A percentile compares a stretch with the other conserved stretches of the same genome.
Evolutionary conservation across 2,888 invertebrate genomes (phyloP).

Genomic region (Heteromyza rotundicornis): DNA sequence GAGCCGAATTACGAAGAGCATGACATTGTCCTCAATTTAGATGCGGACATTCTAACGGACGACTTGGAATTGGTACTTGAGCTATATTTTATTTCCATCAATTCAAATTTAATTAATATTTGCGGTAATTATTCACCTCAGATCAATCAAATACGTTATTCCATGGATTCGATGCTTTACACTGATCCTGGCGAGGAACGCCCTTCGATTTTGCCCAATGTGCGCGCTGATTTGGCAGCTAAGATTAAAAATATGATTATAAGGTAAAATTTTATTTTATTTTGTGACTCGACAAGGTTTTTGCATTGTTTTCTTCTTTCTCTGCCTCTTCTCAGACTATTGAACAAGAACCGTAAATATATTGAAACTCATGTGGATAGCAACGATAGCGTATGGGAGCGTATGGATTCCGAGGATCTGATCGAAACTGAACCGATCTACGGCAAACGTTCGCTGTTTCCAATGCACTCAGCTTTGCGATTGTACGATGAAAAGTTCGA

Average conservation of each 20-base stretch:
- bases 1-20: conserved; percentile 78
- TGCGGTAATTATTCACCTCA: conserved; percentile 57
- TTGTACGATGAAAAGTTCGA: conserved; percentile 58
- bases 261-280: conserved; percentile 53
- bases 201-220: conserved; percentile 49
- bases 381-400: conserved; percentile 57
- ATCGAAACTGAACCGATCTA: conserved; percentile 51
- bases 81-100: neutral
- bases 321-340: conserved; percentile 48
- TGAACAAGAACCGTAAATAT: conserved; percentile 61
- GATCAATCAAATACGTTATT: conserved; percentile 77
- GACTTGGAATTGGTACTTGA: conserved; percentile 72
- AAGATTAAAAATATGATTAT: conserved; percentile 63
- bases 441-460: conserved; percentile 61
- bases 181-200: conserved; percentile 59
- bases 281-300: no score
- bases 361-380: conserved; percentile 54
- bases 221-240: conserved; percentile 61
- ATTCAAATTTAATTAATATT: neutral
- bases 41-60: conserved; percentile 72
- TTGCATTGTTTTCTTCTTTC: neutral
- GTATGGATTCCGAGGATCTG: conserved; percentile 51
- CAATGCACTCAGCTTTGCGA: conserved; percentile 65
- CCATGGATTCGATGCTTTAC: conserved; percentile 73
- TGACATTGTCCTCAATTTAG: conserved; percentile 82